Percentiles rank a stretch among this genome's conserved stretches.
These are phyloP conservation scores for Mus musculus DNA, from an alignment of 2,113 vertebrate species.

Conservation along the genomic window GRCm39 chr6:98088501-98089000, in stretches of 20 bases:
- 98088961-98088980: constrained; percentile 17
- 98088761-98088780: neutral
- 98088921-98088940: neutral
- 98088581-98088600: constrained; percentile 68
- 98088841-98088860: neutral
- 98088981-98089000: constrained; percentile 48
- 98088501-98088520: neutral
- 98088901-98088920: constrained; percentile 16
- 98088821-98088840: neutral
- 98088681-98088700: neutral
- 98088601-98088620: neutral
- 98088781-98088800: neutral
- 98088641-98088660: constrained; percentile 41
- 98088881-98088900: constrained; percentile 35
- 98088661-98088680: constrained; percentile 22
- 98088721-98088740: neutral
- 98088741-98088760: neutral
- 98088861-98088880: neutral
- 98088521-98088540: constrained; percentile 33
- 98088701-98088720: neutral
- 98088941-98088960: constrained; percentile 8
- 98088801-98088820: neutral
- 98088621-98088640: constrained; percentile 48
- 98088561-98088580: constrained; percentile 48
- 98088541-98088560: constrained; percentile 34